Evolutionary conservation across 2,797 vertebrate species (phyloP), one percentile per base, ranked within the genome.

Genomic region (Aldrovandia affinis): DNA sequence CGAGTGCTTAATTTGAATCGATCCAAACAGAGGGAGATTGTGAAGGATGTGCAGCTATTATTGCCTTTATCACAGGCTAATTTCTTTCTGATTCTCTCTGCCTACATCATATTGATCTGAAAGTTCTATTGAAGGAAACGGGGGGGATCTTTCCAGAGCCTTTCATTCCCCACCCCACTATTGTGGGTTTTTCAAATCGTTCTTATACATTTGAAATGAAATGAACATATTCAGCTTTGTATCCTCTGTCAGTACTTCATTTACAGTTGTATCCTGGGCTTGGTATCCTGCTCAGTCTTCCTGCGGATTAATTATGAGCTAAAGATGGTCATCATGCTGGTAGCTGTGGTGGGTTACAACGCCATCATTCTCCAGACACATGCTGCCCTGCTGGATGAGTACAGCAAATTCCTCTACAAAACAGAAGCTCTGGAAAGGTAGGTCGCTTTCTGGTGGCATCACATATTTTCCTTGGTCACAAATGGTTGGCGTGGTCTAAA

Each of bases 211-310:
- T 39, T 54, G 6, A 39, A 33, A 81, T 57, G 2, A 20, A 18
- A 36, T 81, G 30, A 30, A 22, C 18, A 33, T 52, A 20, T 80
- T 42, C 25, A 80, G 47, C n/a, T 80, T 5, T 88, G 65, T 88
- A 88, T 85, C 86, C 65, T 89, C 68, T 89, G 82, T 57, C 88
- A 98, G 97, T 98, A 98, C 93, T 97, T 98, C 88, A 97, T 98
- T 89, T 98, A 98, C 94, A 97, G 97, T 93, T 98, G 97, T 89
- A 96, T 98, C 85, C 95, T 98, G 92, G 97, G 97, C 5, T 90
- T 98, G 88, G 97, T 98, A 87, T 98, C 97, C 79, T 98, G 97
- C 90, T 98, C 97, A 0, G 97, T 98, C 86, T 98, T 98, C 92
- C 95, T 98, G 92, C 95, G 97, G 85, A 97, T 98, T 92, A 98